Conservation (phyloP, 1,140 invertebrate genomes). For the Zeugodacus cucurbitae region DNA sequence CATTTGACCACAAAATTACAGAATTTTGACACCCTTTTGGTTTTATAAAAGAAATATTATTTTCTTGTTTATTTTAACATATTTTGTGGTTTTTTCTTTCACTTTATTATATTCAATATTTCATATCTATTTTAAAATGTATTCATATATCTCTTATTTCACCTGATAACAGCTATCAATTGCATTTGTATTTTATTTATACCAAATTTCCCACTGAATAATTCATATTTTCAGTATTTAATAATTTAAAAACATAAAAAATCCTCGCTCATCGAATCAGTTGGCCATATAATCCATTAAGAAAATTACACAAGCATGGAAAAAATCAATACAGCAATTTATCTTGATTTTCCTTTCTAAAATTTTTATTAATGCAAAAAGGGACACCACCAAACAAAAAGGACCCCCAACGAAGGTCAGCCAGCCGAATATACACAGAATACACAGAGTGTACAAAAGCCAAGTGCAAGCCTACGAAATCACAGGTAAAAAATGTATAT, state of each 20-base stretch:
- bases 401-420: not conserved
- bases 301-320: constrained; percentile 15
- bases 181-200: not conserved
- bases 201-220: not conserved
- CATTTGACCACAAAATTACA: too few species aligned
- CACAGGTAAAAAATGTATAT: constrained; percentile 2
- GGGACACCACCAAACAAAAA: not conserved
- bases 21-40: too few species aligned
- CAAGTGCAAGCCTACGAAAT: not conserved
- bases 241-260: not conserved
- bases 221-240: not conserved
- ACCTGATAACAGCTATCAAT: not conserved
- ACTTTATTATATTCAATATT: too few species aligned
- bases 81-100: too few species aligned
- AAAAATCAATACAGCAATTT: constrained; percentile 8
- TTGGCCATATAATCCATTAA: not conserved
- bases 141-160: too few species aligned
- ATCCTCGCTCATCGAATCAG: not conserved
- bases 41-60: too few species aligned
- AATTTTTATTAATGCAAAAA: not conserved
- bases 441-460: not conserved
- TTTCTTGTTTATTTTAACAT: too few species aligned
- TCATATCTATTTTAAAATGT: too few species aligned
- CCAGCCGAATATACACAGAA: not conserved
- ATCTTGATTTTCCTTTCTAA: constrained; percentile 9